Base-by-base conservation (phyloP, 1,140 invertebrate genomes). In the Bombus superbus region DNA sequence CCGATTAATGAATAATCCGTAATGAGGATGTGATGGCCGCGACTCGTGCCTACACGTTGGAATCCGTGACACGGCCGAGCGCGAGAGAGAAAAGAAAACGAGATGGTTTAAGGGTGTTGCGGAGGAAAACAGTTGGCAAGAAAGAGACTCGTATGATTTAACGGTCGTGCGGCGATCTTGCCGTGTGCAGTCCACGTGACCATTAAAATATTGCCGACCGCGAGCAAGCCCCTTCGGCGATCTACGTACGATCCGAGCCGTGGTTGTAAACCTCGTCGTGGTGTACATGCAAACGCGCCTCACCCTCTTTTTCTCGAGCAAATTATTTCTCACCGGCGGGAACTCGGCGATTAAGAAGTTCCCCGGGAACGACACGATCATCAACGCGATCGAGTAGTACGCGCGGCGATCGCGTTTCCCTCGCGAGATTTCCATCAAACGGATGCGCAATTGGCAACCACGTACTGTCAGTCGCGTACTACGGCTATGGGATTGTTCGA, bases 1-100 rank as follows among this genome's bases (percentile, higher is more conserved):
- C 62, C 91, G 92, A 93, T 93, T 93, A 93, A 94, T 94, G 93
- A 94, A 93, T 93, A 92, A 93, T 91, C 92, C 87, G 92, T 93
- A 93, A 94, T 93, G 91, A 93, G 93, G 91, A 94, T 91, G 88
- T 90, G 91, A 91, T 91, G 68, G 22, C 44, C 78, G 81, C 28
- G 59, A 62, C 53, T 81, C 77, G 57, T 74, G 83, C 69, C 79
- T 53, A 15, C 42, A 59, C 73, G 35, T n/a, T 32, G 73, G 4
- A 15, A 62, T 64, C 44, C 72, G 40, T 57, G 66, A 47, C 57
- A 40, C 35, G 13, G 28, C 66, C 4, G 32, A 38, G 9, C 13
- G 32, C 11, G 4, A 59, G 38, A 57, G 59, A 72, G 11, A 66
- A 25, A 13, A 9, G 10, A 15, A 10, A 8, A 28, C 0, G n/a